Evolutionary conservation across 2,113 vertebrate genomes (phyloP), one percentile per base, ranked within the genome.

Genomic region (Malurus elegans): DNA sequence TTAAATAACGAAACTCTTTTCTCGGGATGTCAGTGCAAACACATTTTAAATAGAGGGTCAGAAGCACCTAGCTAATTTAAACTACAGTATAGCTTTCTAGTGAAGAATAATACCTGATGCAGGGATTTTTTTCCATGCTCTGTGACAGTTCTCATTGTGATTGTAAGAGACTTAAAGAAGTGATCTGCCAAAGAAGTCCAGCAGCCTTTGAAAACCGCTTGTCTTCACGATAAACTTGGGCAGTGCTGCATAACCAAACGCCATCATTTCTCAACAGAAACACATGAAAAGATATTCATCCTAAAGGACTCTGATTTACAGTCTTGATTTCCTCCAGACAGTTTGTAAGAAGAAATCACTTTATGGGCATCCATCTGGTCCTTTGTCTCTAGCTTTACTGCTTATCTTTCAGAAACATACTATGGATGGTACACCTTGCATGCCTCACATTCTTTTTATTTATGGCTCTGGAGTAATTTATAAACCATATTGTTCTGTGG

Each of bases 61-160:
- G 96, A 94, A 95, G 91, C 45, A 93, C 96, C 94, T 98, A 95
- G 95, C 94, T 98, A 98, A 98, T 98, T 98, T 97, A 98, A 98
- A 98, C 97, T 97, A 96, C 95, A 97, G 97, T 98, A 98, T 98
- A 98, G 97, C 97, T 98, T 98, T 98, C 98, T 95, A 93, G 94
- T 92, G 95, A 97, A 97, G 97, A 98, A 97, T 94, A 97, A 96
- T 95, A 98, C 93, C 95, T 93, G 96, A 96, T 95, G 96, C 92
- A 67, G 91, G 79, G 86, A 86, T 54, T 80, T 93, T 67, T 84
- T 66, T 66, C 44, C 66, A 31, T 61, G 79, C 69, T 45, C 23
- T 64, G 60, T 97, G 96, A 96, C 96, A 96, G 92, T 96, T 97
- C 94, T 92, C 96, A 88, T 94, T 97, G 96, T 96, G 92, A 87